Conservation (phyloP, 2,797 vertebrate genomes). For the Trematomus bernacchii region DNA sequence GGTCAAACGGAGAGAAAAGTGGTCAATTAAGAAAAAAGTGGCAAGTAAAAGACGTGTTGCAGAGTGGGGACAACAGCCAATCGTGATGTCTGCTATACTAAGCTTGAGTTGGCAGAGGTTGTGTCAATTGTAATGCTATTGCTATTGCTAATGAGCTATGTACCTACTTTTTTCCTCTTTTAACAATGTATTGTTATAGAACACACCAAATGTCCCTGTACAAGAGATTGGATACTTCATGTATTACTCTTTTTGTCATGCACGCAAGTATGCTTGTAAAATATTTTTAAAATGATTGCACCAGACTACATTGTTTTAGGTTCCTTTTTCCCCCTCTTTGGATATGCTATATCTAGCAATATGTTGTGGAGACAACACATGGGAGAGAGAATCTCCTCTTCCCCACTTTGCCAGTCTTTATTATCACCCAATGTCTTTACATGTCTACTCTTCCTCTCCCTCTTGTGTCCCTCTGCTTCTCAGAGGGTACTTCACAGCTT, state of each 20-base stretch:
- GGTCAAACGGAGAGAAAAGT: neutral
- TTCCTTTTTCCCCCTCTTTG: neutral
- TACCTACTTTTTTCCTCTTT: neutral
- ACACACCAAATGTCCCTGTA: neutral
- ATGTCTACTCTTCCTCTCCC: slow-evolving; percentile 4
- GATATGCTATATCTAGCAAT: neutral
- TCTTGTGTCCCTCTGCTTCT: slow-evolving; percentile 19
- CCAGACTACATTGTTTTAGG: neutral
- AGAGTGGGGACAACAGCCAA: neutral
- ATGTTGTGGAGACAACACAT: neutral
- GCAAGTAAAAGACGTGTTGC: neutral
- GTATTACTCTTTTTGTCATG: neutral
- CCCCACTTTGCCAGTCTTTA: slow-evolving; percentile 1
- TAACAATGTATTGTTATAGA: too few relatives aligned
- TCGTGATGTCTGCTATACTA: neutral
- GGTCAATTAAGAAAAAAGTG: neutral
- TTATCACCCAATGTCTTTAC: slow-evolving; percentile 1
- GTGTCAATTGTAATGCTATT: neutral
- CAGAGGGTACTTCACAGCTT: slow-evolving; percentile 39
- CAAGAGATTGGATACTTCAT: neutral
- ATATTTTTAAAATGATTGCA: neutral
- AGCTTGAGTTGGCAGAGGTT: neutral
- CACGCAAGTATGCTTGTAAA: neutral
- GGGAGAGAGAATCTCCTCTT: neutral
- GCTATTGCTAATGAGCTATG: neutral